Evolutionary conservation across 1,140 invertebrate genomes (phyloP), one percentile per base, ranked within the genome.

Genomic region (Homarus americanus): DNA sequence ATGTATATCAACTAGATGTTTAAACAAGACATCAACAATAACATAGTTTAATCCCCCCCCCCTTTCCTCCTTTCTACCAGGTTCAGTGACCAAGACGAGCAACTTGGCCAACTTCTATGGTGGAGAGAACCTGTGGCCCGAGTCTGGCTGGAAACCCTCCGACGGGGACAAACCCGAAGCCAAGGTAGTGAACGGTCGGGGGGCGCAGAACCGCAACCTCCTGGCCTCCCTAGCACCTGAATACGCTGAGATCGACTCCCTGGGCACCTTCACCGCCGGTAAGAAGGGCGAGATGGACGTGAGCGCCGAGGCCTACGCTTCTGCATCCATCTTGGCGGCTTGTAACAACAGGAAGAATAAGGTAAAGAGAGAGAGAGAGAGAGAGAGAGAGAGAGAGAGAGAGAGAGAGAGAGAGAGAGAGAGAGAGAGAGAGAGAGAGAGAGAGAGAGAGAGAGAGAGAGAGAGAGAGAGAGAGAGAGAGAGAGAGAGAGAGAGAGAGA

Each of bases 51-150:
- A n/a, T n/a, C n/a, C n/a, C n/a, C 63, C 12, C 41, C 36, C 41
- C n/a, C n/a, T n/a, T n/a, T n/a, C n/a, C n/a, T n/a, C n/a, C n/a
- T n/a, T n/a, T n/a, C n/a, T n/a, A n/a, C 12, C 80, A 92, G 92
- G 92, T 32, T 92, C 92, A n/a, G 92, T 92, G 10, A 92, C 92
- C 32, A 92, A 92, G 79, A 92, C 92, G 28, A 92, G 92, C 82
- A 92, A 92, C 88, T 80, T 92, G 90, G 92, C 92, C 58, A 92
- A 92, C 87, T 92, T 92, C 92, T 92, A 92, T 90, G 92, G 92
- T 69, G 92, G 92, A 3, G 92, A 92, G 63, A 92, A 92, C 86
- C 91, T 92, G 38, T 92, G 92, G 92, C 92, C 92, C 0, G 92
- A 92, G 76, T 91, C 87, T 17, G 88, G 88, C 58, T 92, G 91